Percentiles rank a stretch among this genome's conserved stretches.
These are phyloP conservation scores for Drosophila truncata DNA, from an alignment of 1,140 invertebrate genomes.

Conservation along the genomic window DNA sequence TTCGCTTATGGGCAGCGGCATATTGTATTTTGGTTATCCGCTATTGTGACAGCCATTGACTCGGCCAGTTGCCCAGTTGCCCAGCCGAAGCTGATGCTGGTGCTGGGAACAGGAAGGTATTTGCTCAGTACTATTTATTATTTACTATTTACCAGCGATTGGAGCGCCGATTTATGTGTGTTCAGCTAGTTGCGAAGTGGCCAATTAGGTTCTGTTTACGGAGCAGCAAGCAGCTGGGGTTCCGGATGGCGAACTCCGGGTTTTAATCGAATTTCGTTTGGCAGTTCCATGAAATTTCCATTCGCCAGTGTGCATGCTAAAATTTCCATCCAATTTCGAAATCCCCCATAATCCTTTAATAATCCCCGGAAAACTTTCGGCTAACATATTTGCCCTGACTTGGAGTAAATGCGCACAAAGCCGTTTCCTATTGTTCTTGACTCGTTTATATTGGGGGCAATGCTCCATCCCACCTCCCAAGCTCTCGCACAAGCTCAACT, in stretches of 20 bases:
- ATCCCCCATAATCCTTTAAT: slow-evolving; percentile 47
- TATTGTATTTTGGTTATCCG: slow-evolving; percentile 82
- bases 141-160: slow-evolving; percentile 59
- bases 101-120: slow-evolving; percentile 24
- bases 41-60: slow-evolving; percentile 66
- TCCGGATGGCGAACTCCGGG: slow-evolving; percentile 1
- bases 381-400: slow-evolving; percentile 50
- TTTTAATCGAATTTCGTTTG: slow-evolving; percentile 38
- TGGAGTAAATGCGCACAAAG: slow-evolving; percentile 52
- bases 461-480: neutral
- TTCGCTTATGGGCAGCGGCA: slow-evolving; percentile 75
- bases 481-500: slow-evolving; percentile 1
- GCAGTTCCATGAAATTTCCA: slow-evolving; percentile 35
- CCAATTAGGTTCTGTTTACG: slow-evolving; percentile 63
- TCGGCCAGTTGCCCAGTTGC: slow-evolving; percentile 17
- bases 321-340: slow-evolving; percentile 37
- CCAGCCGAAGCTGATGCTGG: neutral
- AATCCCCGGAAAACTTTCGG: slow-evolving; percentile 45
- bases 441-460: slow-evolving; percentile 29
- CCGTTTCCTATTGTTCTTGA: slow-evolving; percentile 53
- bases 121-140: slow-evolving; percentile 10
- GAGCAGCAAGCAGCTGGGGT: slow-evolving; percentile 36
- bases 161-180: slow-evolving; percentile 59
- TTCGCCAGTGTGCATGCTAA: slow-evolving; percentile 24
- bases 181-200: slow-evolving; percentile 49